Conservation (phyloP, 2,797 vertebrate species). For the Phataginus tricuspis region DNA sequence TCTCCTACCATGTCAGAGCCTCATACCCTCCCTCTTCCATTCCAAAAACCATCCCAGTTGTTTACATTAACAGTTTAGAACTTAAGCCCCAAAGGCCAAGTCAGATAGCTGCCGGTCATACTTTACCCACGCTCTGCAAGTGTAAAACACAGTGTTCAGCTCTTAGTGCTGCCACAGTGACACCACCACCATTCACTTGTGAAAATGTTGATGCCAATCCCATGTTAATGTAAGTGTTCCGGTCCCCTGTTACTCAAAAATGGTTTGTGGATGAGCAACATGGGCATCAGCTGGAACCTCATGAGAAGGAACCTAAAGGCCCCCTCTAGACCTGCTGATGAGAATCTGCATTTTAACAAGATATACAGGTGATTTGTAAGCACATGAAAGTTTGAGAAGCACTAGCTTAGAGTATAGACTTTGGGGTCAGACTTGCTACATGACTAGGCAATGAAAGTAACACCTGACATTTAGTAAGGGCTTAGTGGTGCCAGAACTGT, state of each 20-base stretch:
- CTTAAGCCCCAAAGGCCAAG: background rate
- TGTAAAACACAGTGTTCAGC: background rate
- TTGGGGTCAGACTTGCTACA: constrained; percentile 45
- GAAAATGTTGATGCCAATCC: background rate
- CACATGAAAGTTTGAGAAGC: background rate
- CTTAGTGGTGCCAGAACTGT: constrained; percentile 4
- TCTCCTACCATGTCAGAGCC: background rate
- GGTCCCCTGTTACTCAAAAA: background rate
- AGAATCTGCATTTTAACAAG: constrained; percentile 31
- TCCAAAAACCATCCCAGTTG: background rate
- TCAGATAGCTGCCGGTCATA: background rate
- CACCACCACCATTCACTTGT: background rate
- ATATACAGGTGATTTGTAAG: background rate
- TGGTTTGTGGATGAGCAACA: background rate
- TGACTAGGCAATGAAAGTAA: constrained; percentile 54
- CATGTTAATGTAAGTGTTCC: background rate
- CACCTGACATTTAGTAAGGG: constrained; percentile 37
- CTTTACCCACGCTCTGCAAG: background rate
- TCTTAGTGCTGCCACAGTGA: background rate
- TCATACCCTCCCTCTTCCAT: background rate
- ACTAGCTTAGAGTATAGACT: background rate
- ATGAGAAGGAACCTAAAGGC: background rate
- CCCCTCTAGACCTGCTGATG: background rate
- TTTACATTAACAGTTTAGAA: background rate
- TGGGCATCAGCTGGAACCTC: background rate